Base-by-base conservation (phyloP, 2,797 vertebrate species). In the Hylomyscus alleni region DNA sequence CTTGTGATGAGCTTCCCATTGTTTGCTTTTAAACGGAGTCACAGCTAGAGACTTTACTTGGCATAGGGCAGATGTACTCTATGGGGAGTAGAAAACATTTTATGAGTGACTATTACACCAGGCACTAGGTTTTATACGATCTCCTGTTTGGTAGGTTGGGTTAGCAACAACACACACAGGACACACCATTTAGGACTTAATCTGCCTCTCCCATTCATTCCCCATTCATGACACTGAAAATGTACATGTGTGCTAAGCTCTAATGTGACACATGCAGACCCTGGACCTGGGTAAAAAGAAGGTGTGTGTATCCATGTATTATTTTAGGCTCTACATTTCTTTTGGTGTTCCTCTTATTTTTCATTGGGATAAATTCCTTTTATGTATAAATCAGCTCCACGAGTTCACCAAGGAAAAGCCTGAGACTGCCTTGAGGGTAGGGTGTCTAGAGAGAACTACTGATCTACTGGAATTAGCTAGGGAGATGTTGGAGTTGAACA, bases 311-410 rank as follows among this genome's bases (percentile, higher is more conserved):
- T 50, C 89, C 19, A 17, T 44, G 83, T 10, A 34, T 50, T 85
- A 54, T 80, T 5, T 88, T 83, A 77, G 13, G 58, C 19, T 65
- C 4, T 26, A 22, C 22, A 65, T 84, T 87, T 31, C 29, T 93
- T 97, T 86, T 37, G 34, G 17, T 90, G 14, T 89, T 58, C 78
- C 24, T 92, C 50, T 50, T 83, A 47, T 40, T 89, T 86, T 86
- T 44, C 40, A 89, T 22, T 77, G 47, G n/a, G 52, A 67, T 6
- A 89, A 40, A 52, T 50, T 60, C 77, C 87, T 91, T 86, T 88
- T 62, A 93, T 3, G 50, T 7, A 34, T 6, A 29, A 65, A 50
- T 67, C 60, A 72, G n/a, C 34, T 78, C 92, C 58, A 90, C 44
- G 37, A 92, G 37, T 34, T 22, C 62, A 37, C 9, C 47, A 77